Evolutionary conservation across 2,797 vertebrate species (phyloP).

Genomic region (Phoebastria nigripes): DNA sequence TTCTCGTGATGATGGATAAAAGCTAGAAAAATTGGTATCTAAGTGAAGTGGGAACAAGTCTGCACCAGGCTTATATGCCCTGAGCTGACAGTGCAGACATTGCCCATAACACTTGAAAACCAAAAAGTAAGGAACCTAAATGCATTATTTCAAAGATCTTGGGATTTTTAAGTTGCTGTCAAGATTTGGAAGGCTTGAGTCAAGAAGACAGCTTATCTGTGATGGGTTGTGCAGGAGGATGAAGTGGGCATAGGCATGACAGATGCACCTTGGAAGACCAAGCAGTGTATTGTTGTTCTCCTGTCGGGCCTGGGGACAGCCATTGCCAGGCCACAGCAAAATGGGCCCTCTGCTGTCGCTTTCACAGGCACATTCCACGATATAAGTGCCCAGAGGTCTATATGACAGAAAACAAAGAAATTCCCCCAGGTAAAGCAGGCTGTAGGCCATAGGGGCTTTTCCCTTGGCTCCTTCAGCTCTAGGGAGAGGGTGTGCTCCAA

Average conservation of each 20-base stretch:
- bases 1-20: background rate
- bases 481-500: background rate
- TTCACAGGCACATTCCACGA: accelerated
- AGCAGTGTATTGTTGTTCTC: background rate
- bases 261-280: background rate
- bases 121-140: background rate
- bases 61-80: accelerated
- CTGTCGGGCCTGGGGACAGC: background rate
- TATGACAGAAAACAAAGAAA: background rate
- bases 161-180: background rate
- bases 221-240: background rate
- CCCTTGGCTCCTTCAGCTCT: background rate
- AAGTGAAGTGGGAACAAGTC: background rate
- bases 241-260: background rate
- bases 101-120: background rate
- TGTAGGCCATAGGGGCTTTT: background rate
- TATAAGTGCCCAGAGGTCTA: background rate
- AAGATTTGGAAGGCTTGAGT: background rate
- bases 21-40: background rate
- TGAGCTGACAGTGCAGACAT: background rate
- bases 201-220: background rate
- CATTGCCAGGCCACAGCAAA: accelerated
- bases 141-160: background rate
- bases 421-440: background rate
- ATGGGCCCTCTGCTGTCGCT: background rate